Base-by-base conservation (phyloP, 1,140 invertebrate species). In the Pentalonia nigronervosa region DNA sequence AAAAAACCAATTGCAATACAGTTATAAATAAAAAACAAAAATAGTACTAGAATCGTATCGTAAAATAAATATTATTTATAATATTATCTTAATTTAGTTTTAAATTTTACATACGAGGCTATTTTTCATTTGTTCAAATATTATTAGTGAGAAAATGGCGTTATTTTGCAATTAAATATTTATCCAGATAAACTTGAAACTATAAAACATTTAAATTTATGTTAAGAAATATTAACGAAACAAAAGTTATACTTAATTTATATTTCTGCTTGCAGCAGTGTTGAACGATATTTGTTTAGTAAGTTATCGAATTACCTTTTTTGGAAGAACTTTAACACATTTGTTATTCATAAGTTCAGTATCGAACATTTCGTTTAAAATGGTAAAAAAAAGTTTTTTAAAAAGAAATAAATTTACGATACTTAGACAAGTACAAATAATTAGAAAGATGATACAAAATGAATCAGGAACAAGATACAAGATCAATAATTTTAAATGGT, bases 121-220 rank as follows among this genome's bases (percentile, higher is more conserved):
- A 14, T n/a, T 14, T 67, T 67, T 30, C 4, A n/a, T 67, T n/a
- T 67, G 30, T n/a, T 14, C 14, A 67, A 67, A 67, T 30, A 11
- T 67, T 53, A 53, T 53, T 53, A n/a, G 30, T 67, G 30, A 67
- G 30, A 14, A 47, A 45, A 86, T 25, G 4, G 41, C 2, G 36
- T 45, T 86, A 14, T 86, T 86, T 47, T 45, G 25, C 45, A 86
- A 86, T 41, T 86, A 86, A 86, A 30, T 86, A 3, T 45, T 86
- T 86, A 25, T 45, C 83, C 23, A 86, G 23, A 86, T 86, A 30
- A 84, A 45, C 9, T 25, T 11, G 23, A 30, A 86, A 86, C 83
- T 86, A n/a, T 45, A 86, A 86, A 86, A 86, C 41, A 86, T 41
- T 86, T 86, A 86, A 45, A 86, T 25, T 47, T 41, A 45, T 45